Conservation (phyloP, 35 echinoderm and acorn worm species). For the Patiria miniata region DNA sequence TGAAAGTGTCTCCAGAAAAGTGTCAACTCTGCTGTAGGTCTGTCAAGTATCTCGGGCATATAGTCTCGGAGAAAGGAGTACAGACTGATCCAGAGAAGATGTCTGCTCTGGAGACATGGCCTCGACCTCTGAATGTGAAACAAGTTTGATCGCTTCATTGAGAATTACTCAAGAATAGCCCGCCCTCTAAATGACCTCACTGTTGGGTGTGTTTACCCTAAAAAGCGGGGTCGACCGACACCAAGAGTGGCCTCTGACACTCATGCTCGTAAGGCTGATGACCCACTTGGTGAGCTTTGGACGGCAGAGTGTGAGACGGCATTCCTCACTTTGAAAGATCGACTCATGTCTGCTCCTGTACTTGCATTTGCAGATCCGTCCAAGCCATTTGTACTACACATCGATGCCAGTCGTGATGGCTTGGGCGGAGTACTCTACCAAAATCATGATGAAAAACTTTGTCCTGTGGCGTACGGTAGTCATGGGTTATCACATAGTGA, state of each 20-base stretch:
- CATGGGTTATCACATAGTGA: slow-evolving; percentile 41
- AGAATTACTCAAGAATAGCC: slow-evolving; percentile 58
- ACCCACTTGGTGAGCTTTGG: too few species aligned
- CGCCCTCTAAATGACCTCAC: slow-evolving; percentile 56
- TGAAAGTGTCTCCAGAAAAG: too few species aligned
- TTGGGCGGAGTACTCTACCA: slow-evolving; percentile 62
- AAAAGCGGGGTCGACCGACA: background rate
- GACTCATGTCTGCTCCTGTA: slow-evolving; percentile 37
- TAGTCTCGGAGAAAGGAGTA: slow-evolving; percentile 55
- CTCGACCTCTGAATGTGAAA: slow-evolving; percentile 46
- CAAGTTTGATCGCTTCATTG: slow-evolving; percentile 63
- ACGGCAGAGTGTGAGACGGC: slow-evolving; percentile 37
- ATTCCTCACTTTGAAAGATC: slow-evolving; percentile 37
- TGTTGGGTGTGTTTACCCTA: too few species aligned
- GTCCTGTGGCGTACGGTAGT: slow-evolving; percentile 48
- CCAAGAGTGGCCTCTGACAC: too few species aligned
- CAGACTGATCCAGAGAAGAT: slow-evolving; percentile 65
- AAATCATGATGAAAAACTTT: slow-evolving; percentile 3
- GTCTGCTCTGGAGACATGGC: slow-evolving; percentile 34
- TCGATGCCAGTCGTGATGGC: too few species aligned
- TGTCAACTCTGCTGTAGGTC: slow-evolving; percentile 42
- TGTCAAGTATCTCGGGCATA: slow-evolving; percentile 73
- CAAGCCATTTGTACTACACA: too few species aligned
- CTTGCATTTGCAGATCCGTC: slow-evolving; percentile 54
- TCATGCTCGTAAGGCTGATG: too few species aligned